These are phyloP conservation scores for Cylloceria caligata DNA, from an alignment of 2,888 invertebrate species.

Conservation along the genomic window DNA sequence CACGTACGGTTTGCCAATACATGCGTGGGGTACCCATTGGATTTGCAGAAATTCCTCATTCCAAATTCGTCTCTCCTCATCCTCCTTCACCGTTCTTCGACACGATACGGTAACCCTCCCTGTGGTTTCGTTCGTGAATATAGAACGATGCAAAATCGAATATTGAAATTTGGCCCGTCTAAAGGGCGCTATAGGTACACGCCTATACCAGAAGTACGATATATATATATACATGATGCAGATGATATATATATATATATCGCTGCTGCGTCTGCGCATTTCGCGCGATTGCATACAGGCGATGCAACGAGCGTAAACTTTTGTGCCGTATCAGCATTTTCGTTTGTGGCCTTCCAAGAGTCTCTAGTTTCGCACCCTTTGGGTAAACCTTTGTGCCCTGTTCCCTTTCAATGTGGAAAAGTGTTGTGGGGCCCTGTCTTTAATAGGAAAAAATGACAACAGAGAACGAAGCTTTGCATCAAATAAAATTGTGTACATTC, in stretches of 20 bases:
- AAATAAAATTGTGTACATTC: background rate
- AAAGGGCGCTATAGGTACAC: background rate
- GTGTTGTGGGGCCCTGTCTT: background rate
- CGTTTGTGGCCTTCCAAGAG: background rate
- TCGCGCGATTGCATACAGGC: background rate
- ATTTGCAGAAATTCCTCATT: constrained; percentile 61
- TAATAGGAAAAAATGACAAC: constrained; percentile 14
- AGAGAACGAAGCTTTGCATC: background rate
- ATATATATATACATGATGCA: no score
- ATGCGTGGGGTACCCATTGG: constrained; percentile 35
- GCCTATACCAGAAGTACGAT: constrained; percentile 62
- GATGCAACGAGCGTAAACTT: constrained; percentile 48
- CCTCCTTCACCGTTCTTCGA: constrained; percentile 28
- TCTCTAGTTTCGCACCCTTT: constrained; percentile 26
- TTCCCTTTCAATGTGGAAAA: background rate
- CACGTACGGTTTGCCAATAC: constrained; percentile 35
- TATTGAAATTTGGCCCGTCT: constrained; percentile 71
- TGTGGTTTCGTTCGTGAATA: constrained; percentile 58
- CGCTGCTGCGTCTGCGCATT: constrained; percentile 31
- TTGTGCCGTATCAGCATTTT: constrained; percentile 51
- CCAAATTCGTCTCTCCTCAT: constrained; percentile 55
- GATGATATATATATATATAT: constrained; percentile 69
- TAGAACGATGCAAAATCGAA: constrained; percentile 69
- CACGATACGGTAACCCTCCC: constrained; percentile 45
- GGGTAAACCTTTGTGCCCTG: constrained; percentile 43